These are phyloP conservation scores for Columba livia DNA, from an alignment of 2,113 vertebrate genomes.

Conservation along the genomic window DNA sequence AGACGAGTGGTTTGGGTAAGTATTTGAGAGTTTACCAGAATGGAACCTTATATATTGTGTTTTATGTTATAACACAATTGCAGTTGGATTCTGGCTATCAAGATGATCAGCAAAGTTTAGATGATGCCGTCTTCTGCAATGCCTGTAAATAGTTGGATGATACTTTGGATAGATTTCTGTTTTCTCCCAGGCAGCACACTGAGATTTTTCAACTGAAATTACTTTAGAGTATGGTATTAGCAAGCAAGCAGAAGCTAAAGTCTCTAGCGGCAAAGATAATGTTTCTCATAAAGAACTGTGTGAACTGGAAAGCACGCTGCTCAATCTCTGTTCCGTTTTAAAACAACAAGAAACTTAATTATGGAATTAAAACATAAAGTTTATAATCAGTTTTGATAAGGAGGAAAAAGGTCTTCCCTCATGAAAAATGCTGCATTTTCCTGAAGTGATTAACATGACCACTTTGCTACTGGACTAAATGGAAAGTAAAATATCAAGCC, in stretches of 20 bases:
- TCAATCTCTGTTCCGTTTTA: not conserved
- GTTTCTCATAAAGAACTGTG: not conserved
- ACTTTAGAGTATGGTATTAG: not conserved
- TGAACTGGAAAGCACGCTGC: not conserved
- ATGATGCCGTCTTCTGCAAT: not conserved
- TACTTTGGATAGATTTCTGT: not conserved
- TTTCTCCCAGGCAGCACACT: not conserved
- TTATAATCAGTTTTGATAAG: not conserved
- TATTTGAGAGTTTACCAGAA: not conserved
- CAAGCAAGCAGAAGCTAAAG: not conserved
- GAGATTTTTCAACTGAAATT: not conserved
- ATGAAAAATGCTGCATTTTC: not conserved
- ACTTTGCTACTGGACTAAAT: not conserved
- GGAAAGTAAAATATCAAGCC: not conserved
- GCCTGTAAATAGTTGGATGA: not conserved
- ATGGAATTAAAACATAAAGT: not conserved
- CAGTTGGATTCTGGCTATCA: not conserved
- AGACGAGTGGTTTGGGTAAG: not conserved
- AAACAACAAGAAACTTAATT: rapidly evolving
- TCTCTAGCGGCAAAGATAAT: not conserved
- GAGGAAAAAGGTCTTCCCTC: not conserved
- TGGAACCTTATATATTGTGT: rapidly evolving
- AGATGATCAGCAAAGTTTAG: not conserved
- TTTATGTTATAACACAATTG: not conserved
- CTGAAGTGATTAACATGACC: not conserved